Evolutionary conservation across 2,113 vertebrate species (phyloP).

Genomic region (Speoplatyrhinus poulsoni): DNA sequence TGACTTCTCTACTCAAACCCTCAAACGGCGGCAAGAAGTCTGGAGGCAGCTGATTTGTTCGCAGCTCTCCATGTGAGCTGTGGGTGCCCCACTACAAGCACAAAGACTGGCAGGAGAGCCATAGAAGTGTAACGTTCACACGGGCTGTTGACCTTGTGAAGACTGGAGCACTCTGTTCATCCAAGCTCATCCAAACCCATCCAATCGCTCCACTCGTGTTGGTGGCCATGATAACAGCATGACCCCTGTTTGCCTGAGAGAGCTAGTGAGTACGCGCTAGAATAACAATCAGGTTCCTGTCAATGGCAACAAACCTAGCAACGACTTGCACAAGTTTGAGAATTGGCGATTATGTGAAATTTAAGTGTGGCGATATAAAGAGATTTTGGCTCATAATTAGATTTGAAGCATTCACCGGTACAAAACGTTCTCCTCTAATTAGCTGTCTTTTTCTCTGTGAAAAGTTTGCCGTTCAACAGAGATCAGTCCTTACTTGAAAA

Average conservation of each 20-base stretch:
- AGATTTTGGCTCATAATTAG: neutral
- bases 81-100: constrained; percentile 1
- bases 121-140: neutral
- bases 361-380: neutral
- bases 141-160: constrained; percentile 32
- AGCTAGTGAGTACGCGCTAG: constrained; percentile 14
- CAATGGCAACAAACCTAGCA: constrained; percentile 35
- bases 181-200: constrained; percentile 19
- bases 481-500: no score
- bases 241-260: constrained; percentile 35
- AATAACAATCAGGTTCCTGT: constrained; percentile 40
- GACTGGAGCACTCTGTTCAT: constrained; percentile 12
- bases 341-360: neutral
- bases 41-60: constrained; percentile 39
- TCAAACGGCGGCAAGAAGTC: constrained; percentile 30
- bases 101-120: constrained; percentile 16
- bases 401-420: neutral
- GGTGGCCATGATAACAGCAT: constrained; percentile 19
- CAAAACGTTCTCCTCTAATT: neutral
- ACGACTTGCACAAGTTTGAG: constrained; percentile 5
- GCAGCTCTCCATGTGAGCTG: constrained; percentile 1
- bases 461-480: no score
- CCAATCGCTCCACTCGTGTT: constrained; percentile 7
- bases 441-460: no score
- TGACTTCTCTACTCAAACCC: constrained; percentile 42